Conservation (phyloP, 2,888 invertebrate genomes). For the Ochlodes sylvanus region DNA sequence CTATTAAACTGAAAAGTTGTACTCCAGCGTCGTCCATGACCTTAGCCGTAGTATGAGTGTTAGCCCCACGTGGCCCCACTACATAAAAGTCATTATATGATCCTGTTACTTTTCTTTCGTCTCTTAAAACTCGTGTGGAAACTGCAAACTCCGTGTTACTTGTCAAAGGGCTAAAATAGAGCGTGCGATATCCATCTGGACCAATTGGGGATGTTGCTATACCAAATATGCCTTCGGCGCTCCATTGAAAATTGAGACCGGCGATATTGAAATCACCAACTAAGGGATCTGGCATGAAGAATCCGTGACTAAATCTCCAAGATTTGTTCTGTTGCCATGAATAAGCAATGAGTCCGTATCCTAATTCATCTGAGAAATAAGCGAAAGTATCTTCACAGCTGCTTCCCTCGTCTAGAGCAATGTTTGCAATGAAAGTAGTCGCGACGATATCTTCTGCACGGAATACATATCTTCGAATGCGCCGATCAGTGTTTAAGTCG, state of each 20-base stretch:
- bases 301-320: constrained; percentile 92
- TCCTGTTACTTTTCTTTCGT: constrained; percentile 87
- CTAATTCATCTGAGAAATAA: constrained; percentile 92
- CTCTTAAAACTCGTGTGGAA: constrained; percentile 89
- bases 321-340: constrained; percentile 91
- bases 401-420: constrained; percentile 91
- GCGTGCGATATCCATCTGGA: constrained; percentile 87
- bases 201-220: constrained; percentile 89
- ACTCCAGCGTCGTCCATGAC: constrained; percentile 91
- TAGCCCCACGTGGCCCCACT: constrained; percentile 87
- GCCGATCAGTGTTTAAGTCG: constrained; percentile 89
- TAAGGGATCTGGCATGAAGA: constrained; percentile 92
- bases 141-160: constrained; percentile 92
- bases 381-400: constrained; percentile 91
- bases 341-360: constrained; percentile 92
- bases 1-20: constrained; percentile 91
- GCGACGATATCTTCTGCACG: constrained; percentile 89
- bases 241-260: constrained; percentile 94
- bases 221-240: constrained; percentile 92
- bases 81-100: constrained; percentile 90
- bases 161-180: constrained; percentile 92
- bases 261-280: constrained; percentile 91
- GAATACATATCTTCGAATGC: constrained; percentile 89
- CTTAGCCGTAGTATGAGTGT: constrained; percentile 89
- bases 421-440: constrained; percentile 94